These are phyloP conservation scores for Cephalotes varians DNA, from an alignment of 2,888 invertebrate genomes.

Conservation along the genomic window DNA sequence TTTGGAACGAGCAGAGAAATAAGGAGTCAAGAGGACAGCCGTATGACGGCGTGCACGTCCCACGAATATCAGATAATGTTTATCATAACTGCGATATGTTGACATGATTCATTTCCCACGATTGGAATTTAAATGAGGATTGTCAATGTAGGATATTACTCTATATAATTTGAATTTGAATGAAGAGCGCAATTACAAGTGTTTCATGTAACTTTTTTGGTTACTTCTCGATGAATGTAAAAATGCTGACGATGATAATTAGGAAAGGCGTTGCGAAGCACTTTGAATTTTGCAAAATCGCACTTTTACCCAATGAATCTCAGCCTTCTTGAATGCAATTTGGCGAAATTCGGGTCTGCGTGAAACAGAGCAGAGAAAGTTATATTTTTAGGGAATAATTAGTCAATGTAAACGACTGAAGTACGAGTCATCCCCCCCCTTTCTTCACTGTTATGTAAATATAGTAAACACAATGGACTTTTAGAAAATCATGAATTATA, in stretches of 20 bases:
- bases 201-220: background rate
- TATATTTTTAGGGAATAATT: background rate
- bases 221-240: constrained; percentile 1
- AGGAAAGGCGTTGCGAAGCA: background rate
- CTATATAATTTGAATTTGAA: constrained; percentile 25
- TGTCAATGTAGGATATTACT: background rate
- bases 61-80: background rate
- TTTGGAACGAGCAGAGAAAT: background rate
- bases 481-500: background rate
- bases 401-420: background rate
- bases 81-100: constrained; percentile 15
- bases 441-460: background rate
- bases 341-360: background rate
- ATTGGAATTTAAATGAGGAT: constrained; percentile 17
- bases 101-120: background rate
- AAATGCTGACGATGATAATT: constrained; percentile 20
- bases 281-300: constrained; percentile 24
- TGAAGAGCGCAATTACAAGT: background rate
- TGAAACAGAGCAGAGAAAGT: constrained; percentile 1
- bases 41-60: too few relatives aligned
- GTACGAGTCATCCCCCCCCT: background rate
- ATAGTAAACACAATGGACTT: background rate
- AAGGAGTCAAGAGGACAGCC: background rate
- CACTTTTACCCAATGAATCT: constrained; percentile 1
- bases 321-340: constrained; percentile 8